Evolutionary conservation across 2,888 invertebrate genomes (phyloP).

Genomic region (Anoncus sp.): DNA sequence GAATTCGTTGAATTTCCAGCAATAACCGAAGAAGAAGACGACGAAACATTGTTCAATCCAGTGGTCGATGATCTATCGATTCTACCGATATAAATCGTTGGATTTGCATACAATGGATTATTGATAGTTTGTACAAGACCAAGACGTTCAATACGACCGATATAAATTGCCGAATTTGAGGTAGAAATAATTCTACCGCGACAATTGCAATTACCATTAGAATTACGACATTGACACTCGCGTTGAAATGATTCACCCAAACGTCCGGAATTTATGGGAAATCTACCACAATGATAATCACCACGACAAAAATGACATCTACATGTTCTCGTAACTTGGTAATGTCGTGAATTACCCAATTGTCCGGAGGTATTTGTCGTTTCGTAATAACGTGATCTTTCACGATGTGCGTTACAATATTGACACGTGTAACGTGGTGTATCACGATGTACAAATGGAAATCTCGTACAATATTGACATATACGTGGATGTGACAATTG

Average conservation of each 20-base stretch:
- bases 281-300: constrained; percentile 75
- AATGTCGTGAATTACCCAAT: constrained; percentile 75
- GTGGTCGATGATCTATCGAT: constrained; percentile 73
- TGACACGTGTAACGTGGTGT: constrained; percentile 75
- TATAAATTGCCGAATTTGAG: constrained; percentile 77
- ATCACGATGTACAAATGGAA: constrained; percentile 71
- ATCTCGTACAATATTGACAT: constrained; percentile 74
- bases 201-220: constrained; percentile 74
- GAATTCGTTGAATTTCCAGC: constrained; percentile 47
- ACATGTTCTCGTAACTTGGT: constrained; percentile 77
- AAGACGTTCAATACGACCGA: constrained; percentile 74
- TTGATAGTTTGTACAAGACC: constrained; percentile 73
- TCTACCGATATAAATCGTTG: constrained; percentile 77
- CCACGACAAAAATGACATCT: constrained; percentile 78
- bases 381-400: constrained; percentile 74
- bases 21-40: no score
- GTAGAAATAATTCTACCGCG: constrained; percentile 72
- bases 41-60: constrained; percentile 66
- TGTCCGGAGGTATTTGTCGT: constrained; percentile 55
- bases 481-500: constrained; percentile 74
- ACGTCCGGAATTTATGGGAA: constrained; percentile 72
- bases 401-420: constrained; percentile 77
- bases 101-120: constrained; percentile 78
- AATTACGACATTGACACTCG: constrained; percentile 76
- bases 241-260: constrained; percentile 71